A percentile compares a stretch with the other conserved stretches of the same genome.
These are phyloP conservation scores for Strigamia crassipes DNA, from an alignment of 2,888 invertebrate genomes.

Conservation along the genomic window DNA sequence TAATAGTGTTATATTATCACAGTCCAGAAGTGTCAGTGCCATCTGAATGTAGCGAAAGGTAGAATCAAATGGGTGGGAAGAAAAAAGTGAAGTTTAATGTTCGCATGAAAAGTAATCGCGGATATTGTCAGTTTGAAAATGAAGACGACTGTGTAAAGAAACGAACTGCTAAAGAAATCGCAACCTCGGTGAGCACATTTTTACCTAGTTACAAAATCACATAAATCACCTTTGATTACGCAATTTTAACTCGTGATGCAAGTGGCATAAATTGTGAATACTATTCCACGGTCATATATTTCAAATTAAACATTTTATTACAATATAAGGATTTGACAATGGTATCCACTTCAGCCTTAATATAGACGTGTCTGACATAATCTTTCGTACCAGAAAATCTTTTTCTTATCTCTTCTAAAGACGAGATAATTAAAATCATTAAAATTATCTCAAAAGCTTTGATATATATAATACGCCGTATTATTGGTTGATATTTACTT, in stretches of 20 bases:
- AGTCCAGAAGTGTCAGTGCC: neutral
- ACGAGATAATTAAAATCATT: too few species aligned
- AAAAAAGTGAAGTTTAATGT: neutral
- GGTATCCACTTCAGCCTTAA: too few species aligned
- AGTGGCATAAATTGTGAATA: too few species aligned
- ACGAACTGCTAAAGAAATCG: neutral
- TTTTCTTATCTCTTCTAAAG: too few species aligned
- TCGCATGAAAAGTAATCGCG: neutral
- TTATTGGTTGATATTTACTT: neutral
- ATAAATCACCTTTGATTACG: neutral
- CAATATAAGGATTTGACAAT: too few species aligned
- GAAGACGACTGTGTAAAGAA: neutral
- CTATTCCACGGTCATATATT: too few species aligned
- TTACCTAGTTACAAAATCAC: neutral
- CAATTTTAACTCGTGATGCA: neutral
- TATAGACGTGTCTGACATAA: too few species aligned
- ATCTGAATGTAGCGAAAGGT: conserved; percentile 1
- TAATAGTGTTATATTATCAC: neutral
- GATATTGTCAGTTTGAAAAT: conserved; percentile 1
- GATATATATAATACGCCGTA: neutral
- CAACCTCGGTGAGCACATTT: neutral
- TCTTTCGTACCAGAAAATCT: too few species aligned
- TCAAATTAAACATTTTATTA: too few species aligned
- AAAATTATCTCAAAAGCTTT: neutral
- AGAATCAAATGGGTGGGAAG: conserved; percentile 1